phyloP scores from a whole-genome alignment of 2,888 invertebrate genomes.

The Rhaphigaster nebulosa region DNA sequence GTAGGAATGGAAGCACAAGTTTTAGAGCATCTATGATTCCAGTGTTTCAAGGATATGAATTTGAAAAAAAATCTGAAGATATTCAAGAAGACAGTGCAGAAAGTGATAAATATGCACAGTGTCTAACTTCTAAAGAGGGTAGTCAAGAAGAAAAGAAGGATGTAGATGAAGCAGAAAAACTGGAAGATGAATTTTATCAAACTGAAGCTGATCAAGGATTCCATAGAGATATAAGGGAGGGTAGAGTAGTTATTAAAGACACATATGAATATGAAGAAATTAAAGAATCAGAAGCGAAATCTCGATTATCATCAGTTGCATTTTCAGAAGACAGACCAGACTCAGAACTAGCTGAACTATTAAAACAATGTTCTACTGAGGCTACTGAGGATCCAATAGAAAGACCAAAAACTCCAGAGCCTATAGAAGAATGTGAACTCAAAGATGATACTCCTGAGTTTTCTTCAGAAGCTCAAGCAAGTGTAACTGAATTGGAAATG shows the following conservation, averaged over 20 bases:
- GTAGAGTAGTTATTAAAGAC: slow-evolving; percentile 68
- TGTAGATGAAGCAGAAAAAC: slow-evolving; percentile 69
- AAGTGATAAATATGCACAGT: slow-evolving; percentile 68
- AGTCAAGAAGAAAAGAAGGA: slow-evolving; percentile 70
- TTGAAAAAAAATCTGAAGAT: slow-evolving; percentile 64
- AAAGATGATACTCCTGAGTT: slow-evolving; percentile 69
- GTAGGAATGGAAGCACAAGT: slow-evolving; percentile 73
- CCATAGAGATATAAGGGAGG: slow-evolving; percentile 69
- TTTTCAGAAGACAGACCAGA: slow-evolving; percentile 69
- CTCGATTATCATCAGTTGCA: slow-evolving; percentile 68
- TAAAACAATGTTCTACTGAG: slow-evolving; percentile 69
- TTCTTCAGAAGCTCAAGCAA: slow-evolving; percentile 68
- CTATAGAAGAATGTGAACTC: slow-evolving; percentile 68
- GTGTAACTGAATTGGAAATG: slow-evolving; percentile 69
- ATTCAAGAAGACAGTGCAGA: slow-evolving; percentile 67
- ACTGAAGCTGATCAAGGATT: slow-evolving; percentile 71
- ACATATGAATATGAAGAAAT: slow-evolving; percentile 70
- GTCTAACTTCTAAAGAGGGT: slow-evolving; percentile 70
- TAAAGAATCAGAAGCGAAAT: slow-evolving; percentile 69
- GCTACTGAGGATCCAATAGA: slow-evolving; percentile 71
- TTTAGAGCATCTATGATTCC: slow-evolving; percentile 67
- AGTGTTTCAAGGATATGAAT: slow-evolving; percentile 61
- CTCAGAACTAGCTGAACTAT: slow-evolving; percentile 69
- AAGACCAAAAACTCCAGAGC: slow-evolving; percentile 72
- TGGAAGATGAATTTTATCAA: slow-evolving; percentile 69